Percentiles rank a stretch among this genome's conserved stretches.
Evolutionary conservation across 2,113 vertebrate species (phyloP).

Genomic region (Poeciliopsis prolifica): DNA sequence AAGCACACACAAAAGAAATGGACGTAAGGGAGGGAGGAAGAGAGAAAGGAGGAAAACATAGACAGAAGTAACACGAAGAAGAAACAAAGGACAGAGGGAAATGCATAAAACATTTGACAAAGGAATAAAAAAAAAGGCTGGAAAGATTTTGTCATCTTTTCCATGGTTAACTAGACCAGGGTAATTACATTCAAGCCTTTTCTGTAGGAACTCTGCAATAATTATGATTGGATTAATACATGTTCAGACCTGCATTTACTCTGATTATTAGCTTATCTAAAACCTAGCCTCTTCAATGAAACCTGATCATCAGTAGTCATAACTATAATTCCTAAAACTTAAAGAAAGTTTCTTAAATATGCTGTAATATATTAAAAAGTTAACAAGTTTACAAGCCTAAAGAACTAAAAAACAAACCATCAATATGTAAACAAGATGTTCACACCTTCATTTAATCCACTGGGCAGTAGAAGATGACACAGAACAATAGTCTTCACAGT

Average conservation of each 20-base stretch:
- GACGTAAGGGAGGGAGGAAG: not conserved
- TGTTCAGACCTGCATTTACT: not conserved
- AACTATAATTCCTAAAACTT: not conserved
- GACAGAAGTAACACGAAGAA: no score
- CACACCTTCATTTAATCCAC: constrained; percentile 27
- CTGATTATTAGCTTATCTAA: not conserved
- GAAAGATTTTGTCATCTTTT: not conserved
- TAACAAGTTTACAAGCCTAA: not conserved
- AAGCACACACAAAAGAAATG: not conserved
- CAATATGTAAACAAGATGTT: constrained; percentile 17
- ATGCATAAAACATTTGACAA: not conserved
- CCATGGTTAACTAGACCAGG: not conserved
- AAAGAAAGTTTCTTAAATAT: no score
- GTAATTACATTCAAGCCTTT: not conserved
- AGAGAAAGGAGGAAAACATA: not conserved
- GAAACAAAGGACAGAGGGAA: not conserved
- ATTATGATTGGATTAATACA: not conserved
- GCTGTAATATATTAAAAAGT: not conserved
- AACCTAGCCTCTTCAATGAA: not conserved
- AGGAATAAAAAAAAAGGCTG: not conserved
- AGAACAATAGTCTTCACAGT: constrained; percentile 49
- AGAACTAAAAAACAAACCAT: not conserved
- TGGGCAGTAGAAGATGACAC: constrained; percentile 23
- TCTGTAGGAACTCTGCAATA: not conserved
- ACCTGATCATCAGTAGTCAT: not conserved